Percentiles rank a stretch among this genome's conserved stretches.
Conservation (phyloP, 1,140 invertebrate species). For the Acromyrmex charruanus region DNA sequence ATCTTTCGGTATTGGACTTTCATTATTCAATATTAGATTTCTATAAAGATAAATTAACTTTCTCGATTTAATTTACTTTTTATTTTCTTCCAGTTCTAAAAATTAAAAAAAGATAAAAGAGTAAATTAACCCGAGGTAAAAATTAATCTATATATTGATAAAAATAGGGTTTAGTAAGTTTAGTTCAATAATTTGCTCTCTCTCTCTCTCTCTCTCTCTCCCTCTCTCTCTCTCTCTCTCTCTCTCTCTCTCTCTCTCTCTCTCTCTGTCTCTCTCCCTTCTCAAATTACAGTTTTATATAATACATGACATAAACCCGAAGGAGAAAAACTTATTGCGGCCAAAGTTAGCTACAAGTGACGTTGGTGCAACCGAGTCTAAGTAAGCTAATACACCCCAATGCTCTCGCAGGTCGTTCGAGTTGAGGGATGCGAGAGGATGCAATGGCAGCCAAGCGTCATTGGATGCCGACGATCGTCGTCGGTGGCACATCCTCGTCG, state of each 20-base stretch:
- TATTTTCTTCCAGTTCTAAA: too few relatives aligned
- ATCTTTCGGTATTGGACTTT: too few relatives aligned
- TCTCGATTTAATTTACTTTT: too few relatives aligned
- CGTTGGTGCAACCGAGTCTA: constrained; percentile 37
- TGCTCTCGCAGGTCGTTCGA: constrained; percentile 17
- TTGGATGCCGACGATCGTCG: background rate
- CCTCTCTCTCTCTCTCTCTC: background rate
- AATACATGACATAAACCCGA: background rate
- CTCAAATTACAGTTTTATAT: background rate
- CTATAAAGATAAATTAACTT: too few relatives aligned
- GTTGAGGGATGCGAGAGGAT: background rate
- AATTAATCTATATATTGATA: too few relatives aligned
- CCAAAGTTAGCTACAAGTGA: constrained; percentile 49
- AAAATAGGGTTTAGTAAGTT: too few relatives aligned
- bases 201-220: too few relatives aligned
- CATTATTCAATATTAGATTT: too few relatives aligned
- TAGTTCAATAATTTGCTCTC: background rate
- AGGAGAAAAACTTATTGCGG: constrained; percentile 34
- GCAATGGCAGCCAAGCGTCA: background rate
- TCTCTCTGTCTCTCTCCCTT: background rate
- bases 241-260: background rate
- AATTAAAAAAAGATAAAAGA: too few relatives aligned
- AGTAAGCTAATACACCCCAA: constrained; percentile 22
- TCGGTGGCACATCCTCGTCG: background rate
- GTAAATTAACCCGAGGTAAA: too few relatives aligned